These are phyloP conservation scores for Lochmaea capreae DNA, from an alignment of 2,888 invertebrate genomes.

Conservation along the genomic window DNA sequence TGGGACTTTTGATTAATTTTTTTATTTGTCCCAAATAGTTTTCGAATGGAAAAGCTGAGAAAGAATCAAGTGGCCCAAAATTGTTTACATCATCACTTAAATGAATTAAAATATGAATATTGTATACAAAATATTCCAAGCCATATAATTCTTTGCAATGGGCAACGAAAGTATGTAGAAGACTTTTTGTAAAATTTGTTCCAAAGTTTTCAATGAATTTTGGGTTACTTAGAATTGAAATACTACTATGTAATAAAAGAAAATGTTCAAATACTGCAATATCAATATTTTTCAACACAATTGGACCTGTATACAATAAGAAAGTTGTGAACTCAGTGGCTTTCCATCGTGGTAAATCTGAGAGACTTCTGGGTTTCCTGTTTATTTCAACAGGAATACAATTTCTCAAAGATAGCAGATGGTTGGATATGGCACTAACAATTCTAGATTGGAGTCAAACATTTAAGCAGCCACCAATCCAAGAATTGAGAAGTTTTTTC, in stretches of 20 bases:
- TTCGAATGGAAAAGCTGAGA: slow-evolving; percentile 33
- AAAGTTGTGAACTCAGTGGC: slow-evolving; percentile 48
- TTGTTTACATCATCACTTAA: slow-evolving; percentile 29
- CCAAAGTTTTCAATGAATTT: slow-evolving; percentile 5
- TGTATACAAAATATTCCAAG: slow-evolving; percentile 30
- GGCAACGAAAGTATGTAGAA: slow-evolving; percentile 36
- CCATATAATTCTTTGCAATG: slow-evolving; percentile 36
- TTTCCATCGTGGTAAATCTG: slow-evolving; percentile 42
- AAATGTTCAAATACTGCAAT: slow-evolving; percentile 20
- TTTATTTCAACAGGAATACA: slow-evolving; percentile 44
- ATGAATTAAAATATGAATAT: slow-evolving; percentile 38
- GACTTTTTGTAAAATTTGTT: slow-evolving; percentile 14
- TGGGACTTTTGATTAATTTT: slow-evolving; percentile 27
- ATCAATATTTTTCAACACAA: slow-evolving; percentile 38
- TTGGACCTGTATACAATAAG: slow-evolving; percentile 44
- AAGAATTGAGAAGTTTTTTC: slow-evolving; percentile 19
- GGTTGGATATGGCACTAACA: slow-evolving; percentile 28
- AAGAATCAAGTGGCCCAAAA: too few species aligned
- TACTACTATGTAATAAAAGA: slow-evolving; percentile 5
- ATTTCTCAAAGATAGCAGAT: slow-evolving; percentile 35
- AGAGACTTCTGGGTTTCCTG: slow-evolving; percentile 44
- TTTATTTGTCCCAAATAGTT: slow-evolving; percentile 37
- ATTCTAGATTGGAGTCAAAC: slow-evolving; percentile 28
- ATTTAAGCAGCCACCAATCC: slow-evolving; percentile 31
- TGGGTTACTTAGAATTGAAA: slow-evolving; percentile 7